Percentiles rank a stretch among this genome's conserved stretches.
Conservation (phyloP, 2,888 invertebrate species). For the Macaria liturata region DNA sequence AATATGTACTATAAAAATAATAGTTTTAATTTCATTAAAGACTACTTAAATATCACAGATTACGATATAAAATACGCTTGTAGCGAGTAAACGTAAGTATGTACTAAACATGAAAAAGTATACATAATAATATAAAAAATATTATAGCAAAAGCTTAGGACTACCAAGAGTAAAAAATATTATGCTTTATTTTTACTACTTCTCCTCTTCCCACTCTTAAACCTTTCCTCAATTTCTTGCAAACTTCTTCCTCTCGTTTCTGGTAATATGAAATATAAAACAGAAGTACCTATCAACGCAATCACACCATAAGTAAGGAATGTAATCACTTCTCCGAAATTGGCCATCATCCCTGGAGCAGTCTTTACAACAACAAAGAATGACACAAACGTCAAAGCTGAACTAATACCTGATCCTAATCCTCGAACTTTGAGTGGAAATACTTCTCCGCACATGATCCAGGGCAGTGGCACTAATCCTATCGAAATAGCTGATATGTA, state of each 20-base stretch:
- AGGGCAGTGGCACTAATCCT: conserved; percentile 87
- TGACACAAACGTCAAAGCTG: conserved; percentile 85
- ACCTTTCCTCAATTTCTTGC: conserved; percentile 86
- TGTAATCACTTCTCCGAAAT: conserved; percentile 84
- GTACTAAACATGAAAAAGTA: conserved; percentile 33
- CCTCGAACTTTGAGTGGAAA: conserved; percentile 86
- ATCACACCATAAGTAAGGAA: conserved; percentile 85
- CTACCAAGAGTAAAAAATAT: conserved; percentile 12
- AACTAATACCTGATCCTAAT: conserved; percentile 86
- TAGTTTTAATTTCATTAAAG: conserved; percentile 3
- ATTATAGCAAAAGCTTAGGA: not conserved
- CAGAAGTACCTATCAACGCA: conserved; percentile 81
- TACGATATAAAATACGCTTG: conserved; percentile 52
- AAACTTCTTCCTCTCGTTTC: conserved; percentile 88
- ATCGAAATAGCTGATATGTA: conserved; percentile 85
- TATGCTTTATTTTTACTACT: conserved; percentile 47
- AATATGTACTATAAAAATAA: not conserved
- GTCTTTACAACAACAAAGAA: conserved; percentile 87
- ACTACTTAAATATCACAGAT: conserved; percentile 71
- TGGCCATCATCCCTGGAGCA: conserved; percentile 83
- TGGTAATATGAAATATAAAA: conserved; percentile 85
- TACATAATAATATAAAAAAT: conserved; percentile 17
- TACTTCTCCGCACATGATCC: conserved; percentile 90
- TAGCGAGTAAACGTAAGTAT: conserved; percentile 42
- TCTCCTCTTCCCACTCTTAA: conserved; percentile 57